Evolutionary conservation across 2,888 invertebrate species (phyloP), one percentile per base, ranked within the genome.

Genomic region (Vanessa cardui): DNA sequence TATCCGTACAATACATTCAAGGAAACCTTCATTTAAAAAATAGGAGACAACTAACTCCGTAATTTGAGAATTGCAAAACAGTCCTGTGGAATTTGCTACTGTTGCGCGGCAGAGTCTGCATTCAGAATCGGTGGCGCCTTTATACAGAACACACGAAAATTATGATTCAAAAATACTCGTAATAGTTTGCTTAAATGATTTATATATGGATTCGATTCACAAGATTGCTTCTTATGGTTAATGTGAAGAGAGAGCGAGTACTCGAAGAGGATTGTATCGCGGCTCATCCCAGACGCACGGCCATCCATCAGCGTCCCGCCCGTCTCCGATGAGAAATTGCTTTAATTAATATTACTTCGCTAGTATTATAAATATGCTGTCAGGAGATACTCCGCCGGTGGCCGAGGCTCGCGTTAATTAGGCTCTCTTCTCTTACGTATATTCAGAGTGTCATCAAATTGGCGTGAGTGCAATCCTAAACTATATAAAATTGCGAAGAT

Each of bases 261-360:
- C 73, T 73, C 66, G 44, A 64, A 69, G 69, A 66, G 66, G 75
- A 78, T 78, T 74, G 78, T 73, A 74, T 73, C 74, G 71, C 76
- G 76, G 70, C 73, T 75, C 73, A 76, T 78, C 77, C 26, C 73
- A 68, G 39, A 9, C 9, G 8, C 9, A 12, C 39, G 21, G 74
- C 73, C 73, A 79, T 81, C 76, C 77, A 77, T 78, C 78, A 77
- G 70, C 70, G 76, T 73, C 73, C 70, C 62, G 74, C 59, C 66
- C 68, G 72, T 68, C 71, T 64, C 73, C 72, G 76, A 77, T 80
- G 82, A 81, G 80, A 83, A 79, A 83, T 83, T 72, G 78, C 81
- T 76, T 80, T 83, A 83, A 84, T 84, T 83, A 84, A 82, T 83
- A 80, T 76, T 71, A 73, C 78, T 69, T 65, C 68, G 62, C 49